These are phyloP conservation scores for Drosophila nr. medialis DNA, from an alignment of 2,888 invertebrate genomes.

Conservation along the genomic window DNA sequence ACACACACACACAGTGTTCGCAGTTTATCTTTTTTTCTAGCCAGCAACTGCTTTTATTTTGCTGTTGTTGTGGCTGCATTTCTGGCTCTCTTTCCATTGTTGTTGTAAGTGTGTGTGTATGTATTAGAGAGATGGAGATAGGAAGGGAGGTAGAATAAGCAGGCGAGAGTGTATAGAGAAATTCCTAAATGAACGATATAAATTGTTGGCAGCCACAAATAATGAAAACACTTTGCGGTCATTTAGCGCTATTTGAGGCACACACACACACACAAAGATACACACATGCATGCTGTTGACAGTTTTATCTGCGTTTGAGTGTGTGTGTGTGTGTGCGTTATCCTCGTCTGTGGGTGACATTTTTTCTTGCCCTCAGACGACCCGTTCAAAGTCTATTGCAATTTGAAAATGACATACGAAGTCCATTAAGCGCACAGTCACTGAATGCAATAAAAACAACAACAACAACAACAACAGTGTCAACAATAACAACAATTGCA, in stretches of 20 bases:
- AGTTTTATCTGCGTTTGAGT: constrained; percentile 47
- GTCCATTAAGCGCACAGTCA: constrained; percentile 76
- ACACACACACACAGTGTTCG: background rate
- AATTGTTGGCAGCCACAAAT: constrained; percentile 82
- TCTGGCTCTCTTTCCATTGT: constrained; percentile 1
- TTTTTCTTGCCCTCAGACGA: constrained; percentile 58
- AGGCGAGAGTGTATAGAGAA: constrained; percentile 58
- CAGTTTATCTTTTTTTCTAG: constrained; percentile 4
- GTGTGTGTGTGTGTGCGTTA: constrained; percentile 11
- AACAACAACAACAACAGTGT: constrained; percentile 20
- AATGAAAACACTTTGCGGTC: constrained; percentile 80
- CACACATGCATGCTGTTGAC: constrained; percentile 58
- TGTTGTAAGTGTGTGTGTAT: constrained; percentile 6
- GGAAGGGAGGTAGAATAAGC: background rate
- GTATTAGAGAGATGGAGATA: background rate
- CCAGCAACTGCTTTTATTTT: constrained; percentile 17
- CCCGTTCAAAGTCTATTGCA: constrained; percentile 72
- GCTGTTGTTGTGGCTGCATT: constrained; percentile 3
- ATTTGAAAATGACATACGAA: constrained; percentile 80
- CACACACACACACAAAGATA: constrained; percentile 36
- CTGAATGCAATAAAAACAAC: constrained; percentile 52
- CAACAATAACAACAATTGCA: constrained; percentile 14
- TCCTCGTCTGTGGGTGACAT: constrained; percentile 51
- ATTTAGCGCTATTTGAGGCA: constrained; percentile 77
- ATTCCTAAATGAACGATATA: constrained; percentile 83